Evolutionary conservation across 2,113 vertebrate species (phyloP).

Genomic region (Tragelaphus scriptus): DNA sequence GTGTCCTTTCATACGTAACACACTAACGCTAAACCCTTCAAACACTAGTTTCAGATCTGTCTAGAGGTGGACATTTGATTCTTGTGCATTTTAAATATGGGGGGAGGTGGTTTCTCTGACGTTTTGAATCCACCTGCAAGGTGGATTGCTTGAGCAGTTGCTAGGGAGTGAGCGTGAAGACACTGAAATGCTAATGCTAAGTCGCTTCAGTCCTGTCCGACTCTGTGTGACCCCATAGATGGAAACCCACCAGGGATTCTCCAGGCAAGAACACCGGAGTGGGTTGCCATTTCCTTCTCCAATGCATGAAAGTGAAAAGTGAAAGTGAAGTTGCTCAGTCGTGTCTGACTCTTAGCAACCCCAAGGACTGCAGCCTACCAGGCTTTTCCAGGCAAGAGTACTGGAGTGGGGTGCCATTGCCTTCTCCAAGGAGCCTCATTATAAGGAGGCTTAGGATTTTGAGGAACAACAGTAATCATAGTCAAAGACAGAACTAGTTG

Average conservation of each 20-base stretch:
- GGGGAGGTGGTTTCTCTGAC: not conserved
- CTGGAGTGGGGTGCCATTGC: too few species aligned
- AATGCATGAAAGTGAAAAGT: too few species aligned
- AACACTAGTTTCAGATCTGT: not conserved
- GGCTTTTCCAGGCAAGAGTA: too few species aligned
- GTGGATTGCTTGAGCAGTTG: not conserved
- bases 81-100: not conserved
- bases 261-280: too few species aligned
- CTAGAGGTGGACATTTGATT: not conserved
- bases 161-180: not conserved
- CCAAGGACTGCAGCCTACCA: too few species aligned
- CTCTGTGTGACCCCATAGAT: too few species aligned
- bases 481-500: not conserved
- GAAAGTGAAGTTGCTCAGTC: too few species aligned
- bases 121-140: not conserved
- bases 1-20: not conserved
- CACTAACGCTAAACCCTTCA: not conserved
- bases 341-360: too few species aligned
- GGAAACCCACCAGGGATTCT: too few species aligned
- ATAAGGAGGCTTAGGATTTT: not conserved
- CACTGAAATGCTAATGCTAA: not conserved
- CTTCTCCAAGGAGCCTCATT: not conserved
- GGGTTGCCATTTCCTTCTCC: too few species aligned
- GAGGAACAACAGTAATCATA: not conserved
- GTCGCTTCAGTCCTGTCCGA: too few species aligned